A percentile compares a stretch with the other conserved stretches of the same genome.
These are phyloP conservation scores for Trachymyrmex septentrionalis DNA, from an alignment of 1,140 invertebrate genomes.

Conservation along the genomic window DNA sequence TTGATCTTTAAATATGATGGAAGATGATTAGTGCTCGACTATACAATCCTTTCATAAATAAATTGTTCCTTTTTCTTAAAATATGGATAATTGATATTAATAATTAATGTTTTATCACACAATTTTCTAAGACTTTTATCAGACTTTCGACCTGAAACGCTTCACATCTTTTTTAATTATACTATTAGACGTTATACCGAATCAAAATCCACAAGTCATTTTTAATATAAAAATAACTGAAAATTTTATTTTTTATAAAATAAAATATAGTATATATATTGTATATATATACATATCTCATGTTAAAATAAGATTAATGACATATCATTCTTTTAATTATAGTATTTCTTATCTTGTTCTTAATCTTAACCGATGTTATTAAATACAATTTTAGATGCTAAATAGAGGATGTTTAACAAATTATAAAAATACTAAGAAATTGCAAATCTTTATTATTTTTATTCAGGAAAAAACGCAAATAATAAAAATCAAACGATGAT, in stretches of 20 bases:
- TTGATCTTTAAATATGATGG: neutral
- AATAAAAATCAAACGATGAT: neutral
- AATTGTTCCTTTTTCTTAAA: neutral
- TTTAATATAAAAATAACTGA: neutral
- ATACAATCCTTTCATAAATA: neutral
- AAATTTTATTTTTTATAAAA: too few species aligned
- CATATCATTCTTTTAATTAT: neutral
- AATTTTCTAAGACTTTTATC: neutral
- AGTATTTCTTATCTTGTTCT: neutral
- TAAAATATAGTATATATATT: too few species aligned
- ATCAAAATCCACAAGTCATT: constrained; percentile 1
- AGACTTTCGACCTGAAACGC: neutral
- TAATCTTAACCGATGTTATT: neutral
- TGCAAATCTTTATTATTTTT: neutral
- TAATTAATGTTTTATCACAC: neutral
- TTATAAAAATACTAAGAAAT: constrained; percentile 1
- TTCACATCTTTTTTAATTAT: neutral
- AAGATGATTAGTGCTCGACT: neutral
- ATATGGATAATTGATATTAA: neutral
- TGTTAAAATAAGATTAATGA: neutral
- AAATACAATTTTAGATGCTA: neutral
- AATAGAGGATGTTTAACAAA: neutral
- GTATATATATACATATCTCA: too few species aligned
- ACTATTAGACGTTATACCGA: neutral
- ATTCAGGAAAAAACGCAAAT: neutral